phyloP scores from a whole-genome alignment of 2,113 vertebrate species.

The Triplophysa rosa region DNA sequence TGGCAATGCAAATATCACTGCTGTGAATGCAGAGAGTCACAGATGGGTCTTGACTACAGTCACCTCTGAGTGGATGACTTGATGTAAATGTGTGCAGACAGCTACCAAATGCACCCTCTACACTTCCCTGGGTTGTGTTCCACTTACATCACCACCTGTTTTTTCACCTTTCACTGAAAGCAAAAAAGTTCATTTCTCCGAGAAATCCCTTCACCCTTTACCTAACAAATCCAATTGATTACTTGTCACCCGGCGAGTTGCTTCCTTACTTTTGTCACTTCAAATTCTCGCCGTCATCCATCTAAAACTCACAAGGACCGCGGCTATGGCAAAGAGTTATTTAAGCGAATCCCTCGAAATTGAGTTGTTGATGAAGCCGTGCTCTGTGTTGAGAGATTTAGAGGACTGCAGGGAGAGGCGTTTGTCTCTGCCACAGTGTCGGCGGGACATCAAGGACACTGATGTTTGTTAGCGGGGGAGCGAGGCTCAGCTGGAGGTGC shows the following conservation, averaged over 20 bases:
- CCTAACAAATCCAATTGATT: constrained; percentile 41
- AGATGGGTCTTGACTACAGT: constrained; percentile 25
- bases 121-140: constrained; percentile 2
- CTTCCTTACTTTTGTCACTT: constrained; percentile 52
- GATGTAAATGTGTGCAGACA: constrained; percentile 12
- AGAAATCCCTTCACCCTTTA: constrained; percentile 15
- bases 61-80: background rate
- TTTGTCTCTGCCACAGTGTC: constrained; percentile 35
- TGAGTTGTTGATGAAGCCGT: constrained; percentile 53
- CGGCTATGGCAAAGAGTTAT: constrained; percentile 21
- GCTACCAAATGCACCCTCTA: constrained; percentile 23
- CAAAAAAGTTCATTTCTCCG: constrained; percentile 13
- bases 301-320: constrained; percentile 32
- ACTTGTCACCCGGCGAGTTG: constrained; percentile 34
- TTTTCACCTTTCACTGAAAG: background rate
- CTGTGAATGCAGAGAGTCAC: background rate
- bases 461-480: constrained; percentile 49
- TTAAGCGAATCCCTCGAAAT: constrained; percentile 40
- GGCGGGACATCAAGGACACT: constrained; percentile 44
- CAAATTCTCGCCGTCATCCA: constrained; percentile 43
- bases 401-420: constrained; percentile 5
- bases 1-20: constrained; percentile 13
- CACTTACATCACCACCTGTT: constrained; percentile 13
- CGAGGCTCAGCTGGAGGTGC: constrained; percentile 42
- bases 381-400: constrained; percentile 36